Evolutionary conservation across 2,797 vertebrate species (phyloP).

Genomic region (Nannoperca australis): DNA sequence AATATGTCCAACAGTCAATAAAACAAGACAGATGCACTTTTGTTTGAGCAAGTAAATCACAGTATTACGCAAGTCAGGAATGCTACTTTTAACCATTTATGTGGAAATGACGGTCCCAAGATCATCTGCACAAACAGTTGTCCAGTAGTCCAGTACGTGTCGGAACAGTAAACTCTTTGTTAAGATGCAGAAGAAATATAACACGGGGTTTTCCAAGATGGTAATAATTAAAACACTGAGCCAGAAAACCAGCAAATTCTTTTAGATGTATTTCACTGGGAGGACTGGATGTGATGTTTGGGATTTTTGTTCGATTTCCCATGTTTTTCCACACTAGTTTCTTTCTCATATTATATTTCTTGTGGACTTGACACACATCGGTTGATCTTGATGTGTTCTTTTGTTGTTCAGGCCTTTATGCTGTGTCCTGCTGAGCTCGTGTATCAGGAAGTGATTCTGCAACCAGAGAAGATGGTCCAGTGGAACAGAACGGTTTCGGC

Average conservation of each 20-base stretch:
- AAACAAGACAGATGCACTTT: background rate
- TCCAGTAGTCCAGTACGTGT: too few relatives aligned
- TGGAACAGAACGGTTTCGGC: conserved; percentile 94
- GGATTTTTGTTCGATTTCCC: background rate
- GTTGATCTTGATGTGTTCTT: background rate
- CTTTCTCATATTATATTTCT: background rate
- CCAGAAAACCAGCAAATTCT: background rate
- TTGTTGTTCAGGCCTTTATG: conserved; percentile 87
- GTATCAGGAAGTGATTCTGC: conserved; percentile 96
- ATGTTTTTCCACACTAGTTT: background rate
- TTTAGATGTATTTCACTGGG: background rate
- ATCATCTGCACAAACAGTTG: background rate
- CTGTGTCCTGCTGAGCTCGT: conserved; percentile 94
- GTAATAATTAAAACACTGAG: background rate
- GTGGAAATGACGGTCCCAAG: background rate
- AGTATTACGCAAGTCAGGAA: background rate
- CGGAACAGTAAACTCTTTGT: background rate
- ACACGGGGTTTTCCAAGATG: conserved; percentile 5
- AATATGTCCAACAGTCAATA: background rate
- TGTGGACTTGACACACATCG: background rate
- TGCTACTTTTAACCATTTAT: background rate
- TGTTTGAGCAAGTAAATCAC: background rate
- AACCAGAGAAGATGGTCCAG: conserved; percentile 95
- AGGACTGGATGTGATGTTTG: background rate
- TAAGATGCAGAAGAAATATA: background rate